Base-by-base conservation (phyloP, 2,888 invertebrate species). In the Philaethria dido region DNA sequence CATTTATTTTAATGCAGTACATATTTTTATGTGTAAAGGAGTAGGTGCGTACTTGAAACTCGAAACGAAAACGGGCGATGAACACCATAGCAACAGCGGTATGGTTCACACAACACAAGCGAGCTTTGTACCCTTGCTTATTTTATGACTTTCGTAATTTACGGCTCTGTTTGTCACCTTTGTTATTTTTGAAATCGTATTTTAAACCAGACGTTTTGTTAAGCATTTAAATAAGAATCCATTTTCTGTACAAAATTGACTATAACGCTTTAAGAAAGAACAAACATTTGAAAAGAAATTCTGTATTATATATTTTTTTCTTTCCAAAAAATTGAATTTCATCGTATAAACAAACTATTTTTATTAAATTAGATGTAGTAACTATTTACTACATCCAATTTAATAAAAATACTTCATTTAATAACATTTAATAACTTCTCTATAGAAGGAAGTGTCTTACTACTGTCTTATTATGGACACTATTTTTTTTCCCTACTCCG, bases 91-190 rank as follows among this genome's bases (percentile, higher is more conserved):
- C 55, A 64, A 57, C 54, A 64, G 55, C 47, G 39, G 55, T 16
- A 22, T 64, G 36, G 20, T 29, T 18, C 39, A 50, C 25, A 25
- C 25, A 52, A 20, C 14, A 29, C 22, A 33, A n/a, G 14, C 36
- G 20, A 22, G 39, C 20, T 36, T 36, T 39, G 33, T 47, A 39
- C 64, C 29, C 54, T 47, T 20, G 33, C 47, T 55, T 36, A 44
- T 55, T 64, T 64, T 64, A 64, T 64, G 55, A 36, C 55, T 64
- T 64, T 57, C 22, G 47, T 64, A 47, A 47, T 64, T 64, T 64
- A 64, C 47, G 64, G 36, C 64, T 13, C 55, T 47, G 55, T 64
- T 64, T 64, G 55, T 55, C 64, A 64, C 47, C 47, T 55, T 55
- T 45, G 55, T 47, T 55, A 33, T 45, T 55, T 44, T 55, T 44